These are phyloP conservation scores for Macquaria ambigua DNA, from an alignment of 2,113 vertebrate species.

Conservation along the genomic window DNA sequence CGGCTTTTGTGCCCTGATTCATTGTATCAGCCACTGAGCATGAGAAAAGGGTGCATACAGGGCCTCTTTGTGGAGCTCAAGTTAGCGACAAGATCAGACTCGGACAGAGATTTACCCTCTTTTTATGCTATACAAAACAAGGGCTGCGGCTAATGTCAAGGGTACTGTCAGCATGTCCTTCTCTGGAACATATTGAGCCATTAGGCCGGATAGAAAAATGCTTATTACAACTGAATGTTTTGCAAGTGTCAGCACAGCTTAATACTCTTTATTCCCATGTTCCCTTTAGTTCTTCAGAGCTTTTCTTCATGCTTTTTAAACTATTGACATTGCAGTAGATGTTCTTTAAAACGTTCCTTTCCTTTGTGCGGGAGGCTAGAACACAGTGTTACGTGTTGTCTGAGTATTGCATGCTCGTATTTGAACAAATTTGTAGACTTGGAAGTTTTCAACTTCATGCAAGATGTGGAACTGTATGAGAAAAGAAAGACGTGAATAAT, in stretches of 20 bases:
- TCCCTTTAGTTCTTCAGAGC: neutral
- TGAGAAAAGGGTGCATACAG: conserved; percentile 67
- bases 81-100: conserved; percentile 61
- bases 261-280: neutral
- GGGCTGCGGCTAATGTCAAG: conserved; percentile 13
- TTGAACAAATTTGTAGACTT: neutral
- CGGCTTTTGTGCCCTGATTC: conserved; percentile 74
- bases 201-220: conserved; percentile 13
- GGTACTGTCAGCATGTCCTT: neutral
- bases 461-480: neutral
- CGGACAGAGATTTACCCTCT: conserved; percentile 40
- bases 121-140: conserved; percentile 31
- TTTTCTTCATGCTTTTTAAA: neutral
- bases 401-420: neutral
- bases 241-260: conserved; percentile 12
- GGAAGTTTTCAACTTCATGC: neutral
- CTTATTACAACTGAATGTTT: conserved; percentile 14
- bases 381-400: neutral
- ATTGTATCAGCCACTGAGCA: conserved; percentile 62
- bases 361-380: neutral
- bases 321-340: neutral
- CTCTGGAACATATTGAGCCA: conserved; percentile 19
- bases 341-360: neutral
- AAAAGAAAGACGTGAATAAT: neutral
- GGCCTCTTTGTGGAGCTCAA: conserved; percentile 66